Evolutionary conservation across 2,113 vertebrate species (phyloP), one percentile per base, ranked within the genome.

Genomic region (Mustela lutreola): DNA sequence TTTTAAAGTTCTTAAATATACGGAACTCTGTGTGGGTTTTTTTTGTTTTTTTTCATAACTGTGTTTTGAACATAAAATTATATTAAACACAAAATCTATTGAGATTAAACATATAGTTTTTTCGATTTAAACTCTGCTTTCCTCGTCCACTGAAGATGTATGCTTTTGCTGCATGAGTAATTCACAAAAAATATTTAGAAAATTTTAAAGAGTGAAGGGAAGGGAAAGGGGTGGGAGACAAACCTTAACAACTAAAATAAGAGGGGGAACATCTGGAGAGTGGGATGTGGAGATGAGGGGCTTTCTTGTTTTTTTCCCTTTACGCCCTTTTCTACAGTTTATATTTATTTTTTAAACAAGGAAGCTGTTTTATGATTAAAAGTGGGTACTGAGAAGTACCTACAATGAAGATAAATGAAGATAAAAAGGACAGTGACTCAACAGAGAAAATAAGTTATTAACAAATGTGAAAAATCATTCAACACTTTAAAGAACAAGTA

Each of bases 221-320:
- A 87, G 85, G 53, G 80, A 78, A 85, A 89, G 81, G 90, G 75
- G 86, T 91, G 11, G 86, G 81, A 90, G 36, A 70, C 28, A 95
- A 86, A 93, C 67, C 70, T 93, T 73, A 85, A 92, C 89, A 91
- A 89, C 8, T 91, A 60, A 67, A 97, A 76, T 56, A 48, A 87
- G 81, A 78, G 92, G 24, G 45, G 78, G 53, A 94, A 94, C 42
- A 92, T 80, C 89, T 83, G 81, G 65, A 81, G 73, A 92, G 48
- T 56, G 42, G 86, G 90, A 58, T 19, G 62, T 48, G 18, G n/a
- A 2, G 56, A 75, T 26, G 21, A 85, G 48, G 85, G 12, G 11
- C 24, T 76, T 80, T 89, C 58, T 33, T 93, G 76, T 53, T 86
- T 75, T 76, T 76, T 48, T 28, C 67, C 50, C 60, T 91, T 83